Conservation (phyloP, 2,888 invertebrate genomes). For the Drosophila helvetica region DNA sequence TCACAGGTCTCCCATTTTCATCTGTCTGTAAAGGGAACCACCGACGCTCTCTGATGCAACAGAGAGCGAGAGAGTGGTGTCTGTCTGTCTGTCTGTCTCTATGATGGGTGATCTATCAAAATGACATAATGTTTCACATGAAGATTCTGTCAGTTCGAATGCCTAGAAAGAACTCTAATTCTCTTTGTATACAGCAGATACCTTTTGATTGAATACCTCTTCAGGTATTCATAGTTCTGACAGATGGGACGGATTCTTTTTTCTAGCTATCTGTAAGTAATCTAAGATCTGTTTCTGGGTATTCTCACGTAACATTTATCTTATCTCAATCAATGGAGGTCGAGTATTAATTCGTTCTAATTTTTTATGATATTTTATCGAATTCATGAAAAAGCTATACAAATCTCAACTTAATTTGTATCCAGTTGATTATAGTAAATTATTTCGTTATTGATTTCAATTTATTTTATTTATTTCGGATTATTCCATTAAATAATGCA, state of each 20-base stretch:
- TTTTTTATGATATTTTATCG: slow-evolving; percentile 4
- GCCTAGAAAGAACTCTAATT: slow-evolving; percentile 10
- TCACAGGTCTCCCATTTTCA: slow-evolving; percentile 7
- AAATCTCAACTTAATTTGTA: background rate
- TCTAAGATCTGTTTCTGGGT: slow-evolving; percentile 13
- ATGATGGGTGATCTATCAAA: slow-evolving; percentile 57
- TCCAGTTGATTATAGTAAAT: background rate
- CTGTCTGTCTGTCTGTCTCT: background rate
- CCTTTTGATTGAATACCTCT: slow-evolving; percentile 4
- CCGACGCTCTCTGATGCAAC: background rate
- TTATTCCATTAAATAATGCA: background rate
- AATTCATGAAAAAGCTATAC: no score
- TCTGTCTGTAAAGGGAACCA: slow-evolving; percentile 9
- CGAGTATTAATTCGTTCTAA: slow-evolving; percentile 10
- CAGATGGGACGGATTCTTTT: background rate
- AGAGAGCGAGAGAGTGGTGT: slow-evolving; percentile 4
- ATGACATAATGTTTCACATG: slow-evolving; percentile 54
- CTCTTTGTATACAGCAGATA: slow-evolving; percentile 15
- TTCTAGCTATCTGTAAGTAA: slow-evolving; percentile 9
- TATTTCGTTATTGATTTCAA: background rate
- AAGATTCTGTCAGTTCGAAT: slow-evolving; percentile 35
- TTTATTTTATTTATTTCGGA: background rate
- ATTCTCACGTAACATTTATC: slow-evolving; percentile 41
- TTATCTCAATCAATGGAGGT: slow-evolving; percentile 25
- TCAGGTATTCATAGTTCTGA: slow-evolving; percentile 17